Conservation (phyloP, 1,140 invertebrate genomes). For the Drosophila orena region DNA sequence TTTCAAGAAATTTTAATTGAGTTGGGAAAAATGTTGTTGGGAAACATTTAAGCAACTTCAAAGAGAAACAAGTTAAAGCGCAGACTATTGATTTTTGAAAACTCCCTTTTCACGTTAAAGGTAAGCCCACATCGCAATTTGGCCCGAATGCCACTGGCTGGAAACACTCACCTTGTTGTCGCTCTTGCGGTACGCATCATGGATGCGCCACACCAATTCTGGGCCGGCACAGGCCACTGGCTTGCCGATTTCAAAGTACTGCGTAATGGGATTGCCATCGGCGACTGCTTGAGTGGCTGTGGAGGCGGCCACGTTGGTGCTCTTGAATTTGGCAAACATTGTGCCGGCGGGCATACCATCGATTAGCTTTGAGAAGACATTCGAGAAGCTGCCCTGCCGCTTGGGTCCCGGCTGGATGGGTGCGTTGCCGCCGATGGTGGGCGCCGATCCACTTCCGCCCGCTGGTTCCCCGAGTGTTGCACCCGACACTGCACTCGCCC, state of each 20-base stretch:
- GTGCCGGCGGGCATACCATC: conserved; percentile 86
- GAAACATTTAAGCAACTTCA: too few relatives aligned
- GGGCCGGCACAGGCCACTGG: conserved; percentile 95
- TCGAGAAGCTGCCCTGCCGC: conserved; percentile 82
- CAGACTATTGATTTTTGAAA: not conserved
- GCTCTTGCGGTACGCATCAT: conserved; percentile 94
- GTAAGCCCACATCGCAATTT: not conserved
- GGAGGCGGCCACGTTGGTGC: conserved; percentile 85
- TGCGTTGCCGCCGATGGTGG: conserved; percentile 57
- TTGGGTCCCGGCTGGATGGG: conserved; percentile 54
- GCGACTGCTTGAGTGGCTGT: conserved; percentile 86
- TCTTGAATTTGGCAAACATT: conserved; percentile 92
- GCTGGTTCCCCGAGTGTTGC: conserved; percentile 31
- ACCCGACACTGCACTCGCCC: conserved; percentile 16
- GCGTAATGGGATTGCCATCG: conserved; percentile 94
- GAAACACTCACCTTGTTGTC: conserved; percentile 94
- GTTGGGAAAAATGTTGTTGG: too few relatives aligned
- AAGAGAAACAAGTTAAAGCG: too few relatives aligned
- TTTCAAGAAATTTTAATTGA: too few relatives aligned
- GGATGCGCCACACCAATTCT: conserved; percentile 96
- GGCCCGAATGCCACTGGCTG: not conserved
- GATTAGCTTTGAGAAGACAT: conserved; percentile 84
- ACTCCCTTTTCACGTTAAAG: not conserved
- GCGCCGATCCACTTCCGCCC: conserved; percentile 54
- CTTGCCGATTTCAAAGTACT: conserved; percentile 95